Conservation (phyloP, 92 coral and sea anemone species). For the Isaurus tuberculatus region DNA sequence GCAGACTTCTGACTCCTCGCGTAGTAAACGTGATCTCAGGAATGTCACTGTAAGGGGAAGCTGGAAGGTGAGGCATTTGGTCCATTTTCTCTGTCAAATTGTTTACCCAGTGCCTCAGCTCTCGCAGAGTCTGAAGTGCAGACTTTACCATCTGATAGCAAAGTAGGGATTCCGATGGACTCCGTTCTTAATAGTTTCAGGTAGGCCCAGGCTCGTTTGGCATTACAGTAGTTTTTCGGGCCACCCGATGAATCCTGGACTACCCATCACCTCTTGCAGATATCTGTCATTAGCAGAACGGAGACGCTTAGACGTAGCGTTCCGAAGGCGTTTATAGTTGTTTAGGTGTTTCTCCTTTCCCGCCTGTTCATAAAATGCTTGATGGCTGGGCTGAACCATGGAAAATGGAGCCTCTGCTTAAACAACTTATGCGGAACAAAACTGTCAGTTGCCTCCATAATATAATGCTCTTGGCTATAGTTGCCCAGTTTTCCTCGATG, state of each 20-base stretch:
- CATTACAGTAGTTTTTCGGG: neutral
- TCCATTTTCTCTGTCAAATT: conserved; percentile 40
- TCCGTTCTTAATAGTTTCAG: conserved; percentile 51
- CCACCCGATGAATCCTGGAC: neutral
- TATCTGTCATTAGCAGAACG: conserved; percentile 22
- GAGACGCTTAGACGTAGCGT: neutral
- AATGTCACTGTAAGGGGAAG: conserved; percentile 25
- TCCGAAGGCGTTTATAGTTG: neutral
- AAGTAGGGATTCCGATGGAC: conserved; percentile 44
- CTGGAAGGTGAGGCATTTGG: neutral
- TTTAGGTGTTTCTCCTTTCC: neutral
- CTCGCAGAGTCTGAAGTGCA: conserved; percentile 44
- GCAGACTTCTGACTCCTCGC: conserved; percentile 40
- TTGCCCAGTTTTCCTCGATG: conserved; percentile 57
- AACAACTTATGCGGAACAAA: conserved; percentile 38
- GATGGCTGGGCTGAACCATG: conserved; percentile 56
- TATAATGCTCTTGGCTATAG: conserved; percentile 38
- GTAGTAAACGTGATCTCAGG: conserved; percentile 29
- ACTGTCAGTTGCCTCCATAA: conserved; percentile 34
- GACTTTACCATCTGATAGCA: conserved; percentile 54
- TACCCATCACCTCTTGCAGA: conserved; percentile 49
- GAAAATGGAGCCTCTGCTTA: conserved; percentile 43
- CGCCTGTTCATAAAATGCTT: conserved; percentile 59
- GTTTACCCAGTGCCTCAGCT: conserved; percentile 47
- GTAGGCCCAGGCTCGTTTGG: neutral